Percentiles rank a stretch among this genome's conserved stretches.
These are phyloP conservation scores for Pandemis cinnamomeana DNA, from an alignment of 2,888 invertebrate genomes.

Conservation along the genomic window DNA sequence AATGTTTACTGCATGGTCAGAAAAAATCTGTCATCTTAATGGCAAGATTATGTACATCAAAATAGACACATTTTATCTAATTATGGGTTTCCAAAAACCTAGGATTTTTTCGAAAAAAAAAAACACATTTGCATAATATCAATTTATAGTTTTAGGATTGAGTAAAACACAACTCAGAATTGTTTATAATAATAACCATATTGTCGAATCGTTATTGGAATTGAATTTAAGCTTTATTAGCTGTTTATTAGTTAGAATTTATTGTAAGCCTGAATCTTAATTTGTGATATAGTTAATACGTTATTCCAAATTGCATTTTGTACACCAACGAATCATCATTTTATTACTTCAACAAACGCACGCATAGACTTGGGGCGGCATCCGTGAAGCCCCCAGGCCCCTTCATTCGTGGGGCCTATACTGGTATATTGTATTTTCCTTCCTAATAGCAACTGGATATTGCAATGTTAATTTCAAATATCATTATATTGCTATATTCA, in stretches of 20 bases:
- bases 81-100: no score
- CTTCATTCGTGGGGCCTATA: background rate
- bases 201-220: slow-evolving; percentile 11
- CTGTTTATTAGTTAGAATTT: slow-evolving; percentile 10
- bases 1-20: no score
- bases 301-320: slow-evolving; percentile 34
- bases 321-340: slow-evolving; percentile 14
- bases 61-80: no score
- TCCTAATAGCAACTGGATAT: no score
- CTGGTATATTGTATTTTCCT: no score
- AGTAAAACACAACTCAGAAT: background rate
- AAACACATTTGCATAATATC: no score
- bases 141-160: background rate
- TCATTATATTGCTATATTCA: background rate
- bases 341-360: background rate
- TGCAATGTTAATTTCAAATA: background rate
- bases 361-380: background rate
- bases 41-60: no score
- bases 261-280: slow-evolving; percentile 17
- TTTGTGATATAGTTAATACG: slow-evolving; percentile 30
- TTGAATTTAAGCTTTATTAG: slow-evolving; percentile 25
- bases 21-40: no score
- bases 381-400: background rate
- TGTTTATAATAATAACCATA: background rate
- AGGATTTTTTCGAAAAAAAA: background rate